phyloP scores from a whole-genome alignment of 2,797 vertebrate species.

The Hydrophis major region DNA sequence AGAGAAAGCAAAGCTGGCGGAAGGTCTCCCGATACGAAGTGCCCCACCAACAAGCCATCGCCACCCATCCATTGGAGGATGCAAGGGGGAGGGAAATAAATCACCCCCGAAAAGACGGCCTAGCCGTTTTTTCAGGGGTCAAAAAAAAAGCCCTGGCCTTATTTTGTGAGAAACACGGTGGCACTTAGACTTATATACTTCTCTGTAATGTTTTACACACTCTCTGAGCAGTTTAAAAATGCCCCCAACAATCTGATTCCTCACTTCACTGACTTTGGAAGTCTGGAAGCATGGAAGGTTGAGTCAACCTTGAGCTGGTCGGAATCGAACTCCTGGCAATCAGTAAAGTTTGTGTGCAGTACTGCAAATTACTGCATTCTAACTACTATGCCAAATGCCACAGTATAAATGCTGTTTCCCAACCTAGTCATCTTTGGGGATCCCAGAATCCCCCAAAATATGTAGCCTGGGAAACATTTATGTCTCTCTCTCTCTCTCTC shows the following conservation, averaged over 20 bases:
- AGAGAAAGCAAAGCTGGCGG: too few relatives aligned
- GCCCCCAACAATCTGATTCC: neutral
- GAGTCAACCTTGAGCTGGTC: neutral
- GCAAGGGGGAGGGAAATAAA: too few relatives aligned
- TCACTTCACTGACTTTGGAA: neutral
- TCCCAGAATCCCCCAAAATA: neutral
- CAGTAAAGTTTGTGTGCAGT: neutral
- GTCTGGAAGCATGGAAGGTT: neutral
- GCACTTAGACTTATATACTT: neutral
- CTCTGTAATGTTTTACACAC: neutral
- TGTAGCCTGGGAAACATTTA: neutral
- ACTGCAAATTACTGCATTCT: neutral
- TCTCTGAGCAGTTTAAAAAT: neutral
- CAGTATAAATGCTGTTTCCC: neutral
- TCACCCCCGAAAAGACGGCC: too few relatives aligned
- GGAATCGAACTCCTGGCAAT: neutral
- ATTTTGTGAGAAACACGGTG: too few relatives aligned
- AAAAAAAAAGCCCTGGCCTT: too few relatives aligned
- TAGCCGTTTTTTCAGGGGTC: too few relatives aligned
- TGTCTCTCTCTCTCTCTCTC: too few relatives aligned
- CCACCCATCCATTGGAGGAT: too few relatives aligned
- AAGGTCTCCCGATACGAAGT: too few relatives aligned
- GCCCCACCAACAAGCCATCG: too few relatives aligned
- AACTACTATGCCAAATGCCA: neutral
- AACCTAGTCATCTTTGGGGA: neutral